Conservation (phyloP, 1,140 invertebrate species). For the Lamellibrachia luymesi region DNA sequence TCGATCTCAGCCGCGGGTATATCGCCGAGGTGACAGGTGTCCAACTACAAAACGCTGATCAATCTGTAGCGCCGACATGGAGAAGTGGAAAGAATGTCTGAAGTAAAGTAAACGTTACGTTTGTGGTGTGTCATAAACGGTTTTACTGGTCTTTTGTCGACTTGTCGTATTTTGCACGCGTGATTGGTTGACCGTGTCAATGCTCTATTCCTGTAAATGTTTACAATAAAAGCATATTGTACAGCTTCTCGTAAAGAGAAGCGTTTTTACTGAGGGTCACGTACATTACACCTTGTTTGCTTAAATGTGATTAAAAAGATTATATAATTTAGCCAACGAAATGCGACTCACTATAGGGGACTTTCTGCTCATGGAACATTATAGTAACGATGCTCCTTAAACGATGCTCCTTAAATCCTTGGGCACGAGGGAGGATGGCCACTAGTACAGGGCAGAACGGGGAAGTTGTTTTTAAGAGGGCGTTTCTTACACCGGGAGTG, state of each 20-base stretch:
- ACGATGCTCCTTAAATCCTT: not conserved
- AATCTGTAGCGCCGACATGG: not conserved
- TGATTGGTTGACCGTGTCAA: not conserved
- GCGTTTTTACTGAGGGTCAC: too few relatives aligned
- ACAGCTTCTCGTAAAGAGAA: not conserved
- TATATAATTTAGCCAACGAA: not conserved
- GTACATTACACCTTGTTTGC: too few relatives aligned
- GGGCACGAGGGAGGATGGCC: not conserved
- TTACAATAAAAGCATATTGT: not conserved
- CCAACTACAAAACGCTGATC: not conserved
- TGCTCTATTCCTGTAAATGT: not conserved
- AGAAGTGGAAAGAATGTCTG: not conserved
- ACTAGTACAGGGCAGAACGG: too few relatives aligned
- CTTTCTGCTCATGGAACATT: not conserved
- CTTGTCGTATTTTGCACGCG: not conserved
- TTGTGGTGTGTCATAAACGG: not conserved
- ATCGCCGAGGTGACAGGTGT: not conserved
- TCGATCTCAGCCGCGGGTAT: not conserved
- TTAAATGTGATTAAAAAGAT: not conserved
- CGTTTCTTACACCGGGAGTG: too few relatives aligned
- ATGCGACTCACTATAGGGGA: not conserved
- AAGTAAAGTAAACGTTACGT: not conserved
- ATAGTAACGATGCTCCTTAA: not conserved
- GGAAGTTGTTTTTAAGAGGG: too few relatives aligned
- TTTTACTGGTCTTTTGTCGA: not conserved